phyloP scores from a whole-genome alignment of 2,113 vertebrate species.

The Salvelinus namaycush region DNA sequence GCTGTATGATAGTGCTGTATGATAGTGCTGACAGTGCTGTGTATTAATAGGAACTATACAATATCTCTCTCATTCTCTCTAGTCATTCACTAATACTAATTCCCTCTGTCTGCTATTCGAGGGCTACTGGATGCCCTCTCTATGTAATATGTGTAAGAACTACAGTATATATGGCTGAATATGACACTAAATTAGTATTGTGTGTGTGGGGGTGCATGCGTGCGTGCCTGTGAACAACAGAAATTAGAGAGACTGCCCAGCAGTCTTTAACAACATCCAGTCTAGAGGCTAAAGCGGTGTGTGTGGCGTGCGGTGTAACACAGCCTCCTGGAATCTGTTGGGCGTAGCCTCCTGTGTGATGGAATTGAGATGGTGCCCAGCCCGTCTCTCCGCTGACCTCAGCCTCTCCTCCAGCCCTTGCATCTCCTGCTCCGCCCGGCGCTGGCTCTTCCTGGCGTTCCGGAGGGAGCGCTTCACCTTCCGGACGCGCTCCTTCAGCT shows the following conservation, averaged over 20 bases:
- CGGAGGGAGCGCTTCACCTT: conserved; percentile 89
- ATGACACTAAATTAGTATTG: background rate
- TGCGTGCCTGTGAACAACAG: background rate
- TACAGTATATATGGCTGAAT: background rate
- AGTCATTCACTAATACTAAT: background rate
- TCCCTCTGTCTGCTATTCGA: too few species aligned
- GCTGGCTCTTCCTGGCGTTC: conserved; percentile 81
- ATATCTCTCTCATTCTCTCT: background rate
- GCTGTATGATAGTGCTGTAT: too few species aligned
- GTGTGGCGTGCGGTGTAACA: too few species aligned
- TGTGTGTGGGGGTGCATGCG: background rate
- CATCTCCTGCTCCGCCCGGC: conserved; percentile 76
- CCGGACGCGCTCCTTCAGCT: conserved; percentile 86
- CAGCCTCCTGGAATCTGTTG: background rate
- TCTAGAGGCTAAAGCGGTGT: background rate
- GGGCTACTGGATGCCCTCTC: background rate
- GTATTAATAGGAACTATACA: too few species aligned
- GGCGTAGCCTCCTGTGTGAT: conserved; percentile 68
- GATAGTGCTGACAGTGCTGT: too few species aligned
- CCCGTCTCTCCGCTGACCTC: conserved; percentile 58
- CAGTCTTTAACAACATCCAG: conserved; percentile 63
- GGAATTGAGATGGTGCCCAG: conserved; percentile 78
- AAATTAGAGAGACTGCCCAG: conserved; percentile 70
- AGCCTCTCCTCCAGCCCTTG: conserved; percentile 80
- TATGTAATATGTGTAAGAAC: background rate